Evolutionary conservation across 2,113 vertebrate genomes (phyloP), one percentile per base, ranked within the genome.

Genomic region (Melanerpes formicivorus): DNA sequence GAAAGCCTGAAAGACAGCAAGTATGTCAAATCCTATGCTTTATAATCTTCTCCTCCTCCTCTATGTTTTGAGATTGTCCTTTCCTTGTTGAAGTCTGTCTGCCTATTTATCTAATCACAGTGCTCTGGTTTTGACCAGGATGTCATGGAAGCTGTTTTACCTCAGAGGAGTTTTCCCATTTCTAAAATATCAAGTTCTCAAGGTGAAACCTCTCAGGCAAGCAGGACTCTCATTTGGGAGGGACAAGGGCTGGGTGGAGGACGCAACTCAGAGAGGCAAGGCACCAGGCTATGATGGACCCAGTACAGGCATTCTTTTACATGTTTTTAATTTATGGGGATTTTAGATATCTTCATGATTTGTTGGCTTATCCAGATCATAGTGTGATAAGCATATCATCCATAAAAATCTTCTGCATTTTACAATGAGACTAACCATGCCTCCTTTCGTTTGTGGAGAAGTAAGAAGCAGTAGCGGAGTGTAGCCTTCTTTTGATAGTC

Each of bases 61-160:
- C 70, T 84, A 40, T 59, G 60, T 82, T 92, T 66, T 82, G 75
- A 89, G 69, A 64, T 74, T 82, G 32, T 76, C 42, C 90, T 63
- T 75, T 76, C 64, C 27, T 42, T 84, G 77, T 59, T 78, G 37
- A 50, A 74, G 78, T 55, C 90, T 93, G 34, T 71, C 80, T 92
- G 74, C 46, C 52, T 80, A 11, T 82, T 90, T 88, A 87, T 73
- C 42, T 96, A 87, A 95, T 89, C 92, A 82, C 64, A 88, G 64
- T 62, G 6, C 64, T 87, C 62, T 70, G 14, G 5, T 87, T 92
- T 81, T 87, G 71, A 77, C 87, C 66, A 80, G 44, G 44, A 59
- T 79, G 75, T 81, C 86, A 79, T 46, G 27, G 75, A 89, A 92
- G 8, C 21, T 5, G 27, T 17, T 82, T 40, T 77, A 64, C 60